Evolutionary conservation across 2,888 invertebrate species (phyloP).

Genomic region (Caenorhabditis sulstoni): DNA sequence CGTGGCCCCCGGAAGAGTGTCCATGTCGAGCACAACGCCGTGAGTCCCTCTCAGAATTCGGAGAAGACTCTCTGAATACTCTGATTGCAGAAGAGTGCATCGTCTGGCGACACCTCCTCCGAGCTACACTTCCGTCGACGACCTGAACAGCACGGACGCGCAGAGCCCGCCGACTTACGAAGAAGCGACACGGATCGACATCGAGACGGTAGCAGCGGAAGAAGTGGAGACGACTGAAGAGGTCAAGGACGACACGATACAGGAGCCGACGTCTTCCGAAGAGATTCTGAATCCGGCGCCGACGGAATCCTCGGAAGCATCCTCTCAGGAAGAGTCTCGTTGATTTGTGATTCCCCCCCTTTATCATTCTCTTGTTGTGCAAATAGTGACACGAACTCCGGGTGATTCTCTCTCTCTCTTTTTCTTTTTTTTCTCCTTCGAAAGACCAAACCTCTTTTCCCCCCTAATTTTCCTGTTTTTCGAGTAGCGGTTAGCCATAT

Average conservation of each 20-base stretch:
- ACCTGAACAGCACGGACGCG: conserved; percentile 44
- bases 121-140: conserved; percentile 66
- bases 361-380: conserved; percentile 47
- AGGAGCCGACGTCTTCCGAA: conserved; percentile 38
- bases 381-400: conserved; percentile 44
- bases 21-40: conserved; percentile 53
- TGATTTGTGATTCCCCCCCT: conserved; percentile 20
- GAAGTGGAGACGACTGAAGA: conserved; percentile 38
- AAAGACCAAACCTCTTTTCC: conserved; percentile 28
- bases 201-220: conserved; percentile 25
- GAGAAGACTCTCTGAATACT: no score
- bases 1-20: conserved; percentile 63
- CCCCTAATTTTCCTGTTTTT: conserved; percentile 3
- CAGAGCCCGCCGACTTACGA: conserved; percentile 68
- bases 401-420: conserved; percentile 15
- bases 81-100: conserved; percentile 54
- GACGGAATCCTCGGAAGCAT: conserved; percentile 21
- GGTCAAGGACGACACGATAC: conserved; percentile 38
- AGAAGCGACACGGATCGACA: conserved; percentile 59
- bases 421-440: not conserved
- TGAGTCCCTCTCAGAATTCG: conserved; percentile 13
- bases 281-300: conserved; percentile 15
- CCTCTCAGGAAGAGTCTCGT: conserved; percentile 6
- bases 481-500: conserved; percentile 54
- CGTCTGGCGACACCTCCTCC: conserved; percentile 69